phyloP scores from a whole-genome alignment of 2,888 invertebrate species.

The Patella depressa region DNA sequence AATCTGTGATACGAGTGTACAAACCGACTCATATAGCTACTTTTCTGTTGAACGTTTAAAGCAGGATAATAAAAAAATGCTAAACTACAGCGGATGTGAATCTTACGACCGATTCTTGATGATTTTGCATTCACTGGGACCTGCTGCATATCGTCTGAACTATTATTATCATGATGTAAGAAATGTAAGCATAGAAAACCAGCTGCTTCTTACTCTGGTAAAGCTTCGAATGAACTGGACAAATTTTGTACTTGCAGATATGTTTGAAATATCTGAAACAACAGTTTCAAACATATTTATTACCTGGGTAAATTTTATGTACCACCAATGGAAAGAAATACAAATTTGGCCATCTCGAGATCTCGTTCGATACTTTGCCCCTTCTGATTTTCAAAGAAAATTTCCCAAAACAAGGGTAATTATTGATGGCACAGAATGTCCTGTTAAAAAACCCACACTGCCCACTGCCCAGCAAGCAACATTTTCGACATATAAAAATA shows the following conservation, averaged over 20 bases:
- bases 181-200: conserved; percentile 28
- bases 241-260: conserved; percentile 31
- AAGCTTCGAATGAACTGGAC: conserved; percentile 31
- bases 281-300: conserved; percentile 35
- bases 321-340: neutral
- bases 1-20: too few species aligned
- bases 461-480: conserved; percentile 20
- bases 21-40: too few species aligned
- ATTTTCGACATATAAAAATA: conserved; percentile 22
- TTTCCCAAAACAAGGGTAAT: conserved; percentile 7
- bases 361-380: conserved; percentile 14
- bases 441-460: neutral
- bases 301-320: conserved; percentile 12
- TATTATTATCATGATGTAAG: conserved; percentile 12
- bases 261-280: conserved; percentile 35
- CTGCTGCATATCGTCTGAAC: conserved; percentile 17
- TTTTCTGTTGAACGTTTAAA: too few species aligned
- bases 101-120: too few species aligned
- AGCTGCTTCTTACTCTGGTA: conserved; percentile 33
- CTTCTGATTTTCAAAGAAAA: neutral
- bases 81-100: too few species aligned
- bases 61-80: too few species aligned
- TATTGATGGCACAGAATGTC: conserved; percentile 19
- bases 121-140: conserved; percentile 7
- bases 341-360: neutral